phyloP scores from a whole-genome alignment of 2,113 vertebrate species.

The Clupea harengus region DNA sequence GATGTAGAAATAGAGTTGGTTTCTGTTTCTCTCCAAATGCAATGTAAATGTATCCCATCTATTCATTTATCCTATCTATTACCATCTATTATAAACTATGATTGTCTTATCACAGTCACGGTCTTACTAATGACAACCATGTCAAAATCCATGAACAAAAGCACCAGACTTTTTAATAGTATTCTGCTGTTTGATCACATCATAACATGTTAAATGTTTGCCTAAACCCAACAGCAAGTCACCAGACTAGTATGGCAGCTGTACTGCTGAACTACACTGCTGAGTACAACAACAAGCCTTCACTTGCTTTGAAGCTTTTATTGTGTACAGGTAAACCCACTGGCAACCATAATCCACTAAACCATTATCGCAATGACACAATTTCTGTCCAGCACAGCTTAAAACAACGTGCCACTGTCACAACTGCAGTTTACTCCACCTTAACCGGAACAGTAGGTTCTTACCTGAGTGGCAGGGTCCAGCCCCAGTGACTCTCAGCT shows the following conservation, averaged over 20 bases:
- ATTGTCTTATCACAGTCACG: no score
- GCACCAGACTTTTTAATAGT: not conserved
- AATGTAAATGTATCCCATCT: no score
- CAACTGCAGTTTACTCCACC: not conserved
- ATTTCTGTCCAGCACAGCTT: not conserved
- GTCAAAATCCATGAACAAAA: not conserved
- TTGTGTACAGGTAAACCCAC: not conserved
- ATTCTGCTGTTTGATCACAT: not conserved
- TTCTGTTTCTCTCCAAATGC: not conserved
- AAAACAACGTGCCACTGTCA: not conserved
- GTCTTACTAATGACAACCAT: no score
- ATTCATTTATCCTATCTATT: no score
- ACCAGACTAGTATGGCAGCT: not conserved
- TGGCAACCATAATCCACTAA: not conserved
- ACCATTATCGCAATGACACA: not conserved
- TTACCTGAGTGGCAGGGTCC: constrained; percentile 49
- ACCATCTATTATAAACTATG: not conserved
- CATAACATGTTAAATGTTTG: not conserved
- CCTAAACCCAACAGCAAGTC: not conserved
- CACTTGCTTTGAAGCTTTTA: not conserved
- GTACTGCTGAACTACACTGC: no score
- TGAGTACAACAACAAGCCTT: not conserved
- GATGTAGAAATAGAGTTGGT: not conserved
- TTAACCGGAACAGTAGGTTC: not conserved
- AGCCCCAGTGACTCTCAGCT: constrained; percentile 27